phyloP scores from a whole-genome alignment of 2,888 invertebrate genomes.

The Lycia hirtaria region DNA sequence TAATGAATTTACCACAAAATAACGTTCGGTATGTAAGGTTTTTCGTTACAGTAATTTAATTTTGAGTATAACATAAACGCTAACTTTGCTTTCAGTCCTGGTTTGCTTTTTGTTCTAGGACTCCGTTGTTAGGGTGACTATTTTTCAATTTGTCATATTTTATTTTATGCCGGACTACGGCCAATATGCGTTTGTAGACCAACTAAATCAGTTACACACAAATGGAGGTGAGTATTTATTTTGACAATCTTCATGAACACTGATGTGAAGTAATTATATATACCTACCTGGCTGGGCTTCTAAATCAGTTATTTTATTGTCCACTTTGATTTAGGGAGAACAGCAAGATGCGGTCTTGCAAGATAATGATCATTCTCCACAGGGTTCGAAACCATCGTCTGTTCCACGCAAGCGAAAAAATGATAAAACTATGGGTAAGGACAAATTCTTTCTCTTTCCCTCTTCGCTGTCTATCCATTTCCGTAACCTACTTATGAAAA shows the following conservation, averaged over 20 bases:
- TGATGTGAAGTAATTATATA: background rate
- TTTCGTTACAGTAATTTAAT: slow-evolving; percentile 13
- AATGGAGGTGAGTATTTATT: slow-evolving; percentile 67
- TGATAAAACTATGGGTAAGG: slow-evolving; percentile 59
- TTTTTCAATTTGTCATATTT: slow-evolving; percentile 52
- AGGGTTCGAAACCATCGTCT: slow-evolving; percentile 55
- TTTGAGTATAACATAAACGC: slow-evolving; percentile 1
- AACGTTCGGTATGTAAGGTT: slow-evolving; percentile 57
- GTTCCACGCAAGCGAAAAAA: slow-evolving; percentile 62
- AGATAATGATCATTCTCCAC: slow-evolving; percentile 63
- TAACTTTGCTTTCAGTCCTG: slow-evolving; percentile 48
- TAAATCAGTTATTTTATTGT: background rate
- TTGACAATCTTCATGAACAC: background rate
- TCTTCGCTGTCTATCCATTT: too few relatives aligned
- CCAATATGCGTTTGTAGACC: slow-evolving; percentile 53
- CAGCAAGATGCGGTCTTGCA: slow-evolving; percentile 63
- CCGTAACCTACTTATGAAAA: too few relatives aligned
- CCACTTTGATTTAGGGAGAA: slow-evolving; percentile 56
- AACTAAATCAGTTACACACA: slow-evolving; percentile 48
- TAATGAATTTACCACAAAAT: slow-evolving; percentile 70
- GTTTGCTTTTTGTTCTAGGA: slow-evolving; percentile 62
- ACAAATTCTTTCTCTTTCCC: too few relatives aligned
- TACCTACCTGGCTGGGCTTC: too few relatives aligned
- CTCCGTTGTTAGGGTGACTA: slow-evolving; percentile 57
- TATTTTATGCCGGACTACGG: slow-evolving; percentile 57